phyloP scores from a whole-genome alignment of 1,140 invertebrate species.

The Megalopta genalis region DNA sequence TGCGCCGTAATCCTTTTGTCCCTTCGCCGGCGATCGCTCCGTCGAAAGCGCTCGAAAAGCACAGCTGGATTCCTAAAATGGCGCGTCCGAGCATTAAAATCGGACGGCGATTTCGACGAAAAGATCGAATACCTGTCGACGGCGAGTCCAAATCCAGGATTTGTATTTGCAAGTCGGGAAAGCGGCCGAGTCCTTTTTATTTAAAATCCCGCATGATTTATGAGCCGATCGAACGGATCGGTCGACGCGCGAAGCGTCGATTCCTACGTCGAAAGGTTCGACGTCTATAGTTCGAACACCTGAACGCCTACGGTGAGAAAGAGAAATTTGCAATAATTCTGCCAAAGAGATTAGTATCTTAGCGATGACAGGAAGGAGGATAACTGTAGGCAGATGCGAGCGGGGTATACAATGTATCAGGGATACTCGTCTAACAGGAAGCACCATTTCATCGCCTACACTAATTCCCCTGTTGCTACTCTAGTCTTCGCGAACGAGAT shows the following conservation, averaged over 20 bases:
- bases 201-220: too few relatives aligned
- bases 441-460: constrained; percentile 2
- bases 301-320: background rate
- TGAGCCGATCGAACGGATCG: too few relatives aligned
- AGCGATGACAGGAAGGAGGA: background rate
- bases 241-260: background rate
- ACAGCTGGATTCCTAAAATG: too few relatives aligned
- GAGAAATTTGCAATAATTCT: constrained; percentile 13
- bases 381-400: background rate
- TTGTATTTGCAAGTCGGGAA: too few relatives aligned
- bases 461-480: constrained; percentile 4
- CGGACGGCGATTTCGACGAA: too few relatives aligned
- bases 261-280: background rate
- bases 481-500: background rate
- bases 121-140: too few relatives aligned
- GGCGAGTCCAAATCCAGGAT: too few relatives aligned
- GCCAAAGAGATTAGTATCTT: background rate
- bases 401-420: background rate
- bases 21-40: too few relatives aligned
- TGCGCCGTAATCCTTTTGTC: too few relatives aligned
- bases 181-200: too few relatives aligned
- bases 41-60: too few relatives aligned
- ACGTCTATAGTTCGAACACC: background rate
- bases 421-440: constrained; percentile 1
- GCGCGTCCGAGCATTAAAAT: too few relatives aligned